Evolutionary conservation across 2,888 invertebrate species (phyloP), one percentile per base, ranked within the genome.

Genomic region (Sympetrum striolatum): DNA sequence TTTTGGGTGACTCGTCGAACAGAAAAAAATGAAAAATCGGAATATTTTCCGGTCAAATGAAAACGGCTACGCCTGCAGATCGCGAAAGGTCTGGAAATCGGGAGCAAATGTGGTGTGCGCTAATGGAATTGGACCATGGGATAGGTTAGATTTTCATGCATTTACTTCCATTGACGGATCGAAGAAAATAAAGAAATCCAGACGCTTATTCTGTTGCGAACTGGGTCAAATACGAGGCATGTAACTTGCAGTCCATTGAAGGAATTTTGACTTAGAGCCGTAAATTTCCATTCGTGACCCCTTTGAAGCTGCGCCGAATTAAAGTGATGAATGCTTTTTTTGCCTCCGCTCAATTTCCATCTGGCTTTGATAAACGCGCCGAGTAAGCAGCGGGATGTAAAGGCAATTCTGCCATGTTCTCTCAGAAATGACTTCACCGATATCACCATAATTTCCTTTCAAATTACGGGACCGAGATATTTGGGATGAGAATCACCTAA

Each of bases 161-260:
- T 48, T n/a, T 60, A 39, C 60, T 64, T 37, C 86, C 64, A 86
- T 86, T 86, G 86, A 64, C 86, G 5, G 37, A 86, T 25, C n/a
- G 22, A 39, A 22, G 31, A n/a, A 64, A 37, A 86, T 58, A 35
- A 44, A 44, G 81, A 81, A 44, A 86, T 60, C 39, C 39, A 86
- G 37, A 58, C 86, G 60, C 37, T 60, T 86, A 64, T 48, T 37
- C 60, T 64, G n/a, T 22, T 39, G 12, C 31, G 37, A 86, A 86
- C 86, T 86, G 60, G 86, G 86, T 86, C 86, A 86, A 86, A 86
- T 86, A 60, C 86, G 37, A 86, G 86, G 60, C 86, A 86, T 86
- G 86, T 86, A 86, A 86, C 86, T 58, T 64, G 37, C 64, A 58
- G 86, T 35, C 86, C 60, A 86, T 86, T 86, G 86, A 86, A 64